Evolutionary conservation across 1,140 invertebrate species (phyloP), one percentile per base, ranked within the genome.

Genomic region (Leptinotarsa lineolata): DNA sequence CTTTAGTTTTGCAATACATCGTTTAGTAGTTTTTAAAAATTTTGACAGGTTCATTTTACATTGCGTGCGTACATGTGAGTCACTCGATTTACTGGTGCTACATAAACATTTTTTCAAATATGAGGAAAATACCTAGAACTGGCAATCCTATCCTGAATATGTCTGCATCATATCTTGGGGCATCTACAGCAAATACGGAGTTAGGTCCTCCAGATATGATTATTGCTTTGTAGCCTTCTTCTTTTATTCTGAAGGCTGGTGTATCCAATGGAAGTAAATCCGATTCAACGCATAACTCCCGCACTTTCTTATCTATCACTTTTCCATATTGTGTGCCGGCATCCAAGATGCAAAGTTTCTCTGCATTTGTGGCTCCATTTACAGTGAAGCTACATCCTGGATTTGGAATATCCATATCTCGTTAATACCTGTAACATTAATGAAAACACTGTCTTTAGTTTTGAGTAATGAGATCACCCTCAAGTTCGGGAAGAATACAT

Each of bases 321-420:
- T 99, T 99, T 79, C 97, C 97, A 90, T 99, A 99, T 85, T 99
- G 98, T 77, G 98, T 95, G 75, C 98, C 98, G 75, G 97, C 98
- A 88, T 99, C 98, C 71, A 99, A 88, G 82, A 99, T 98, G 77
- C 94, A 96, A 70, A 99, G 90, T 82, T 90, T 90, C 81, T 96
- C 94, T 48, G 85, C 82, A 68, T 86, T 85, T 54, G 48, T 54
- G 6, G 48, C 48, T 1, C 48, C 48, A 54, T 54, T 54, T 18
- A 54, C 48, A 54, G n/a, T 18, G 0, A 16, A 16, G 48, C n/a
- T 15, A 15, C 48, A 15, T 18, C 6, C 48, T 54, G 48, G 48
- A 54, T 54, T 54, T 54, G 48, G n/a, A 54, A 16, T 54, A 18
- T 54, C 15, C 48, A 54, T 54, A 54, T 11, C 48, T n/a, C n/a